Base-by-base conservation (phyloP, 2,113 vertebrate genomes). In the Urocitellus parryii region DNA sequence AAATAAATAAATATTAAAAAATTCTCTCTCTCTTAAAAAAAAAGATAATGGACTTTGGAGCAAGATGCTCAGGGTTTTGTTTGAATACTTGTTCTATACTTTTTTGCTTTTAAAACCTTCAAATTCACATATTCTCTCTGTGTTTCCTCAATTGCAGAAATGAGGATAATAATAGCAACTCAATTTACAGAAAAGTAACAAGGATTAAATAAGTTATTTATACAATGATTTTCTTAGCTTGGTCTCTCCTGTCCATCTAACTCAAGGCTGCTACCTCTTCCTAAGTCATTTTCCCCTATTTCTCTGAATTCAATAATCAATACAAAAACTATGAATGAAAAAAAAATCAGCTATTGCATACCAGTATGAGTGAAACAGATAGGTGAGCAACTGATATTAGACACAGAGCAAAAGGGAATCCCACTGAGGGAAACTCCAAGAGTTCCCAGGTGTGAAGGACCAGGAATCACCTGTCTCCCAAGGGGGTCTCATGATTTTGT, bases 101-200 rank as follows among this genome's bases (percentile, higher is more conserved):
- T 93, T 83, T 72, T 90, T 65, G 27, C n/a, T 90, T 58, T 70
- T 77, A 29, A 94, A 86, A 82, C 10, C 27, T 61, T 81, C 72
- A n/a, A 14, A 65, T 24, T 93, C 68, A 48, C 45, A 67, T 39
- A 74, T 18, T 58, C 22, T 77, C 13, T 84, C 37, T 56, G 3
- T 34, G 37, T 95, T 65, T 73, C 37, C 61, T 92, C 63, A 58
- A 39, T 67, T 67, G 20, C 9, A 88, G 56, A 88, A 22, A 3
- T 45, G 72, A 18, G 9, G 3, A n/a, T 17, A 37, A 37, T 80
- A 89, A 85, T 61, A 67, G 22, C 61, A 67, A 72, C 7, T 80
- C 24, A 37, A 67, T 20, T 16, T 80, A 10, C 7, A 24, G 16
- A n/a, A 24, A 81, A 37, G 16, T 51, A 87, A 34, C 42, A 22